These are phyloP conservation scores for Sarcophilus harrisii DNA, from an alignment of 2,797 vertebrate species.

Conservation along the genomic window DNA sequence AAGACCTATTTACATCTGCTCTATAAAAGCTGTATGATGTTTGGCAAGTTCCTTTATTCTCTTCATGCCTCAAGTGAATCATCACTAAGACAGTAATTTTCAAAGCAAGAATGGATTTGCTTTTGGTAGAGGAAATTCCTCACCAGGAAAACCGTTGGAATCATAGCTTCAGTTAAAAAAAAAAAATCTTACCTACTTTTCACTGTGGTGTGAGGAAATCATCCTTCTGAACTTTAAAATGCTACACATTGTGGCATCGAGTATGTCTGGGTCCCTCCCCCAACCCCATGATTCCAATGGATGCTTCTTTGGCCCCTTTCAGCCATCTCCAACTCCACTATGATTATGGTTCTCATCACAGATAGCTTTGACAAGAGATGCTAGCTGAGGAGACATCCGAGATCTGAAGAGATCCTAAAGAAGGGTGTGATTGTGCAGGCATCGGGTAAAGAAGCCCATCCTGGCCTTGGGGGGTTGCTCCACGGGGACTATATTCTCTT, in stretches of 20 bases:
- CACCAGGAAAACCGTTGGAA: background rate
- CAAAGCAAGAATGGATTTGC: background rate
- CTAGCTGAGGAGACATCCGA: constrained; percentile 88
- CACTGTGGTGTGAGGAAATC: background rate
- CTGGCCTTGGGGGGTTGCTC: constrained; percentile 85
- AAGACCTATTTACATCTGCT: background rate
- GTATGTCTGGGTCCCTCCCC: background rate
- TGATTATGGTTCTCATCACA: background rate
- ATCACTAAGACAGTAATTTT: background rate
- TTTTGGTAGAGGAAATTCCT: background rate
- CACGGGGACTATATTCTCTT: constrained; percentile 88
- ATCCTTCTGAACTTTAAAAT: background rate
- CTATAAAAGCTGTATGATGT: background rate
- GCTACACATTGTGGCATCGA: background rate
- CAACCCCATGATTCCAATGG: background rate
- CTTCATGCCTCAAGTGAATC: background rate
- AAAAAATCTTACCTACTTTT: background rate
- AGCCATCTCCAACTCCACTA: background rate
- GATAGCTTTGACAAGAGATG: constrained; percentile 83
- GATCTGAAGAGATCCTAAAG: constrained; percentile 90
- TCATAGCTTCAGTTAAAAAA: background rate
- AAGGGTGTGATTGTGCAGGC: constrained; percentile 93
- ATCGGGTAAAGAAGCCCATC: constrained; percentile 92
- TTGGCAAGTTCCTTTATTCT: background rate
- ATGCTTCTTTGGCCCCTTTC: background rate